phyloP scores from a whole-genome alignment of 2,797 vertebrate species.

The Ispidina lecontei region DNA sequence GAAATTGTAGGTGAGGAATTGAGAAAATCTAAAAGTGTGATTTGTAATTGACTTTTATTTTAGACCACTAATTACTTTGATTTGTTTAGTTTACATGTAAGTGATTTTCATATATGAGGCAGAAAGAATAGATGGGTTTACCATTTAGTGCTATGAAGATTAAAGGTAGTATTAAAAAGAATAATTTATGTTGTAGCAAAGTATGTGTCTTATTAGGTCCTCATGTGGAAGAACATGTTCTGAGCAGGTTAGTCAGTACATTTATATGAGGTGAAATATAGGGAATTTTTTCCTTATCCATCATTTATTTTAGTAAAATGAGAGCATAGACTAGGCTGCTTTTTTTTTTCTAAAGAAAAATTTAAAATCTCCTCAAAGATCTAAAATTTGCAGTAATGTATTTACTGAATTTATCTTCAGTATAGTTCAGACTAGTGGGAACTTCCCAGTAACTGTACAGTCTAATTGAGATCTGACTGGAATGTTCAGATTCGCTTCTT shows the following conservation, averaged over 20 bases:
- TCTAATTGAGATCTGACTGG: neutral
- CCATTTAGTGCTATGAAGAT: neutral
- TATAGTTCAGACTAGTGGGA: neutral
- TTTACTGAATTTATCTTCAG: too few species aligned
- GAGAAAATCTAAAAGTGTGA: neutral
- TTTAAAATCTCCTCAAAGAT: neutral
- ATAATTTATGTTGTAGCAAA: neutral
- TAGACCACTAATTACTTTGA: neutral
- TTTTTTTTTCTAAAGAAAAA: neutral
- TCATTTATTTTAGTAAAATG: neutral
- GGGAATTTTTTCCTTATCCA: neutral
- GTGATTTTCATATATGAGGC: neutral
- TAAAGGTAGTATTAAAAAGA: neutral
- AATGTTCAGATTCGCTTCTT: neutral
- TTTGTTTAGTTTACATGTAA: neutral
- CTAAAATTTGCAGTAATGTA: neutral
- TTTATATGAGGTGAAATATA: neutral
- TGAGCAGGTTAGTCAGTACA: neutral
- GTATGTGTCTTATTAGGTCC: neutral
- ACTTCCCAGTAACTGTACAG: neutral
- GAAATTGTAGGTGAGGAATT: neutral
- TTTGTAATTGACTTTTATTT: neutral
- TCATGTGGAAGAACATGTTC: neutral
- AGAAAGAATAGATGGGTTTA: neutral
- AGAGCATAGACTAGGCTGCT: neutral